phyloP scores from a whole-genome alignment of 1,140 invertebrate species.

The Saccostrea cuccullata region DNA sequence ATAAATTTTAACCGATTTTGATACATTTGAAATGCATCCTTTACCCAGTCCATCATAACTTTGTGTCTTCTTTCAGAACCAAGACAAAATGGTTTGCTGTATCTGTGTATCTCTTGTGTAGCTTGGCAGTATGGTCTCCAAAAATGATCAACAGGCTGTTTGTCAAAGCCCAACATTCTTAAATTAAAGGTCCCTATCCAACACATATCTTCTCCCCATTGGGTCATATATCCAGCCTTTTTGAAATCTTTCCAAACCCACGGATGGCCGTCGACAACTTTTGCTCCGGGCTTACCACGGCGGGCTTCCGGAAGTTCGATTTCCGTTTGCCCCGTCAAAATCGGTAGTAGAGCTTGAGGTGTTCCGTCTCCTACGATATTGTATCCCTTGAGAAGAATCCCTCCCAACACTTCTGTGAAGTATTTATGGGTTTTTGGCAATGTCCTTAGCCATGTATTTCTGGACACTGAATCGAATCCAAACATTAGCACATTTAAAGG shows the following conservation, averaged over 20 bases:
- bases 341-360: slow-evolving; percentile 93
- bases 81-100: slow-evolving; percentile 82
- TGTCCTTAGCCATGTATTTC: slow-evolving; percentile 91
- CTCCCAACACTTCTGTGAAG: slow-evolving; percentile 85
- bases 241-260: slow-evolving; percentile 79
- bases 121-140: slow-evolving; percentile 89
- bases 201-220: slow-evolving; percentile 92
- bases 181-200: slow-evolving; percentile 93
- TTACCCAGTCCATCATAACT: slow-evolving; percentile 84
- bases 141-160: slow-evolving; percentile 93
- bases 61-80: slow-evolving; percentile 88
- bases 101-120: slow-evolving; percentile 82
- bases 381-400: slow-evolving; percentile 88
- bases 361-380: slow-evolving; percentile 97
- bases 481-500: slow-evolving; percentile 90
- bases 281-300: slow-evolving; percentile 85
- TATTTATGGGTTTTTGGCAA: slow-evolving; percentile 90
- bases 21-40: slow-evolving; percentile 83
- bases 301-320: slow-evolving; percentile 82
- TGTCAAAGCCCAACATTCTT: slow-evolving; percentile 91
- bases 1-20: slow-evolving; percentile 87
- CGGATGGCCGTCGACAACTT: slow-evolving; percentile 88
- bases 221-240: slow-evolving; percentile 84
- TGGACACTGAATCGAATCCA: slow-evolving; percentile 93
- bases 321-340: slow-evolving; percentile 92